Conservation (phyloP, 2,113 vertebrate genomes). For the Colaptes auratus region DNA sequence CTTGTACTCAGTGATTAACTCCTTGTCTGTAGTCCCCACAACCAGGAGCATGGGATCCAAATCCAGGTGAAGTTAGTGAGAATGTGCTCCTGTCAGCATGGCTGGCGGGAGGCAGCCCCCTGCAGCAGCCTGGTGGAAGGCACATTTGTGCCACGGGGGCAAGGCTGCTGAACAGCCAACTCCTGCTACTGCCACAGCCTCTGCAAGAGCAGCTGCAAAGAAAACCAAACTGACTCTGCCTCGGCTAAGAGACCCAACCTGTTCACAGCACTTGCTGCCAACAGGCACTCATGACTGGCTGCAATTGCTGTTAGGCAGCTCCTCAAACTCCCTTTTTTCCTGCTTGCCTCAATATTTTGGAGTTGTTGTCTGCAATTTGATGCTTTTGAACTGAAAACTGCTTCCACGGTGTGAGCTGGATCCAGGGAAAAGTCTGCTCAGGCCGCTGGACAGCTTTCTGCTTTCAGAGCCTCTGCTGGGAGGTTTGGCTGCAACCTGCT, state of each 20-base stretch:
- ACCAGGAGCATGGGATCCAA: background rate
- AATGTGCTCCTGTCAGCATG: background rate
- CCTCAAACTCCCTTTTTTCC: constrained; percentile 63
- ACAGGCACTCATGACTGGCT: constrained; percentile 45
- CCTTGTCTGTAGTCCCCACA: too few relatives aligned
- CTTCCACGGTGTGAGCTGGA: constrained; percentile 49
- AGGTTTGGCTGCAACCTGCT: background rate
- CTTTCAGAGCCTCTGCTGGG: background rate
- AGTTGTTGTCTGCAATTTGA: constrained; percentile 49
- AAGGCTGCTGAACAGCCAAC: background rate
- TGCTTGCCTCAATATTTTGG: constrained; percentile 35
- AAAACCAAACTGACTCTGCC: constrained; percentile 36
- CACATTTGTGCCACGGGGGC: background rate
- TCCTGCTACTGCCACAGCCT: constrained; percentile 22
- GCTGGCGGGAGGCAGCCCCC: background rate
- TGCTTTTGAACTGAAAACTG: constrained; percentile 32
- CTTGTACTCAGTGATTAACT: too few relatives aligned
- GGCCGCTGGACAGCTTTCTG: background rate
- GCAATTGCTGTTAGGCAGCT: constrained; percentile 50
- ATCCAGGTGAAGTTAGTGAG: background rate
- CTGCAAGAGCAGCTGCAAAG: constrained; percentile 49
- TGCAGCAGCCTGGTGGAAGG: background rate
- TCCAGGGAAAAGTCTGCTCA: constrained; percentile 7
- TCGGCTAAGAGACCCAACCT: constrained; percentile 53
- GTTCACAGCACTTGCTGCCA: constrained; percentile 16